Evolutionary conservation across 2,797 vertebrate species (phyloP).

Genomic region (Rhyacichthys aspro): DNA sequence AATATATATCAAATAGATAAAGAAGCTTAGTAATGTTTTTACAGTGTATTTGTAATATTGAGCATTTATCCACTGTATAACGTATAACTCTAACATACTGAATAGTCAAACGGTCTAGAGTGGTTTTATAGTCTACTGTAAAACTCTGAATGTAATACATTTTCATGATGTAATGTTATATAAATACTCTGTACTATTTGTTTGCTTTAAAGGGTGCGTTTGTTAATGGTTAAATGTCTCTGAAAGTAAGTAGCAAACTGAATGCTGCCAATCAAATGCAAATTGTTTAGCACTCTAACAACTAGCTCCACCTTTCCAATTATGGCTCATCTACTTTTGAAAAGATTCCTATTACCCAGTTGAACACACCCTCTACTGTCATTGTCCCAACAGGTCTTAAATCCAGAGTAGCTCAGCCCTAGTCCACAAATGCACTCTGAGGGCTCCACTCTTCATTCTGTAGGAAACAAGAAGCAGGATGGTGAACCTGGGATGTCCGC

Average conservation of each 20-base stretch:
- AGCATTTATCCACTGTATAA: no score
- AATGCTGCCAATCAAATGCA: slow-evolving; percentile 4
- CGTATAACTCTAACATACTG: no score
- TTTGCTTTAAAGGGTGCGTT: not conserved
- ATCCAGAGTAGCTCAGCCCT: not conserved
- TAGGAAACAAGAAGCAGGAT: slow-evolving; percentile 17
- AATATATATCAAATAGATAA: no score
- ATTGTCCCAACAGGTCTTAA: slow-evolving; percentile 38
- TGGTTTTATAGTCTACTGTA: no score
- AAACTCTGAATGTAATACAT: no score
- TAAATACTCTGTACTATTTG: not conserved
- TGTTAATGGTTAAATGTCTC: not conserved
- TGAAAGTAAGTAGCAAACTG: no score
- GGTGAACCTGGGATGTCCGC: slow-evolving; percentile 15
- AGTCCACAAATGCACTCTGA: slow-evolving; percentile 6
- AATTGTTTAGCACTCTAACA: not conserved
- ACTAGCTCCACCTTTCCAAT: slow-evolving; percentile 1
- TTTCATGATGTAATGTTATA: no score
- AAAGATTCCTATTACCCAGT: slow-evolving; percentile 30
- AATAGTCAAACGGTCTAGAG: no score
- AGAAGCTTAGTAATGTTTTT: no score
- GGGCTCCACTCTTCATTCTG: slow-evolving; percentile 1
- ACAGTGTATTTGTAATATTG: no score
- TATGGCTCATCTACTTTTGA: slow-evolving; percentile 26
- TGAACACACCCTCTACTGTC: slow-evolving; percentile 25